Conservation (phyloP, 2,113 vertebrate species). For the Eulemur macaco region DNA sequence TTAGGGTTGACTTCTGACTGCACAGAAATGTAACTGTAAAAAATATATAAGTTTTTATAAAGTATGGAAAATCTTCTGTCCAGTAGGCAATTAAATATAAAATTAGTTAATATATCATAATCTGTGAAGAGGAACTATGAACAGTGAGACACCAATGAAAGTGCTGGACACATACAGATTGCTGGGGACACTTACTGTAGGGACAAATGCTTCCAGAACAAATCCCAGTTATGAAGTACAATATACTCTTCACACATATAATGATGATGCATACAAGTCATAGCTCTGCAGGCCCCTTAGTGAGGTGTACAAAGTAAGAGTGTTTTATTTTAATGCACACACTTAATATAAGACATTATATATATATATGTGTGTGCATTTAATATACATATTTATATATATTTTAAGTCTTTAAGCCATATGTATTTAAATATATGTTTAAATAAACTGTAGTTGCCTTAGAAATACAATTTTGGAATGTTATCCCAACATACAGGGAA, state of each 20-base stretch:
- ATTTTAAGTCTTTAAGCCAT: background rate
- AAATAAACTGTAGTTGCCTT: background rate
- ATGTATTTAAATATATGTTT: background rate
- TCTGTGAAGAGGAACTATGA: background rate
- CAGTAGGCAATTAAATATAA: constrained; percentile 35
- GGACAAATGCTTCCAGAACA: background rate
- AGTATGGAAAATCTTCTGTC: constrained; percentile 2
- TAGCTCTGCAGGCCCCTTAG: background rate
- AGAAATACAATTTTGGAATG: background rate
- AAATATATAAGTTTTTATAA: background rate
- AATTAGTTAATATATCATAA: background rate
- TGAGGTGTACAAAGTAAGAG: background rate
- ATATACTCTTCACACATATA: background rate
- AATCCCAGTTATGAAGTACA: background rate
- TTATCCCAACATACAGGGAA: background rate
- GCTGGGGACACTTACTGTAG: background rate
- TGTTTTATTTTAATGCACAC: background rate
- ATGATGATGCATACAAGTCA: background rate
- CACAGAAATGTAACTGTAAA: constrained; percentile 6
- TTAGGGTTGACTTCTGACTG: background rate
- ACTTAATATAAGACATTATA: background rate
- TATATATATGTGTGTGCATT: background rate
- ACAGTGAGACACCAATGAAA: background rate
- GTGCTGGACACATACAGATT: background rate
- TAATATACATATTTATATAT: background rate